Conservation (phyloP, 2,797 vertebrate genomes). For the Enteromius viviparus region DNA sequence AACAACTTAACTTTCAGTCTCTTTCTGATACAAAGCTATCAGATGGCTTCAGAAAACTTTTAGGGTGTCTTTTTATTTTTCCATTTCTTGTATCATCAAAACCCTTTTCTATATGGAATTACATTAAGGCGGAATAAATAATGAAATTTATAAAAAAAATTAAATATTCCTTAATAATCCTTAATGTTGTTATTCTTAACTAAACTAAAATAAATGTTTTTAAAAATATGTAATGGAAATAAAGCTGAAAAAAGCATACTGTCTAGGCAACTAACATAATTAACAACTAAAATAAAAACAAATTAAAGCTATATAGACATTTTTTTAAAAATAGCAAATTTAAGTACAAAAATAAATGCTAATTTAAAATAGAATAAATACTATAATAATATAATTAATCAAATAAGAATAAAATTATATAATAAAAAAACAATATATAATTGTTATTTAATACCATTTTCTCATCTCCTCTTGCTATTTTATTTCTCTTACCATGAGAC, state of each 20-base stretch:
- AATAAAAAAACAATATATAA: neutral
- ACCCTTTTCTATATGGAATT: neutral
- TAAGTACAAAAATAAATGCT: neutral
- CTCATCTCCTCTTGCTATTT: neutral
- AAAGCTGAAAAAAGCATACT: neutral
- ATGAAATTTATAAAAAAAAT: neutral
- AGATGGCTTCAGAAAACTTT: neutral
- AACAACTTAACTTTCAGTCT: neutral
- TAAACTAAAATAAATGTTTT: neutral
- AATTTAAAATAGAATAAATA: neutral
- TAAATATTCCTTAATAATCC: neutral
- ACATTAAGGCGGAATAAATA: neutral
- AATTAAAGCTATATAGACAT: neutral
- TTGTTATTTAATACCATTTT: neutral
- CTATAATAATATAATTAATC: neutral
- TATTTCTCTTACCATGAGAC: conserved; percentile 76
- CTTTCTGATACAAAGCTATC: neutral
- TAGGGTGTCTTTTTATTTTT: neutral
- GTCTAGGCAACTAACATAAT: neutral
- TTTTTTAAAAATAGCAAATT: neutral
- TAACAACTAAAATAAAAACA: neutral
- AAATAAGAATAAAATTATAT: neutral
- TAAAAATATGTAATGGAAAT: neutral
- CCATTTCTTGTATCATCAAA: neutral
- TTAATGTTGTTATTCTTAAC: neutral